Percentiles rank a stretch among this genome's conserved stretches.
These are phyloP conservation scores for Babyrousa celebensis DNA, from an alignment of 2,797 vertebrate genomes.

Conservation along the genomic window DNA sequence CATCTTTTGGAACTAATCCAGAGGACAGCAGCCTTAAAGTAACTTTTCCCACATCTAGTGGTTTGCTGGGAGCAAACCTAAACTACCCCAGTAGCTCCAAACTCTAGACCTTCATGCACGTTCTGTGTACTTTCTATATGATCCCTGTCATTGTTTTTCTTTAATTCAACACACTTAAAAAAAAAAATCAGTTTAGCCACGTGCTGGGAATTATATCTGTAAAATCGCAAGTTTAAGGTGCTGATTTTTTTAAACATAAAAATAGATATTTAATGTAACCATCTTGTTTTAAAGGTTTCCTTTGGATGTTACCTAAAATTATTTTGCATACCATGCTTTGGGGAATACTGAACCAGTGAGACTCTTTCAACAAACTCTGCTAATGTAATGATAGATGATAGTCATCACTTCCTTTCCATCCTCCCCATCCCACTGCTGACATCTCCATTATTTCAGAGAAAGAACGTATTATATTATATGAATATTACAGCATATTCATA, in stretches of 20 bases:
- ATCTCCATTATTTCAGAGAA: conserved; percentile 24
- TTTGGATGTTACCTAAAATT: background rate
- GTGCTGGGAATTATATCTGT: background rate
- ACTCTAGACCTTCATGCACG: background rate
- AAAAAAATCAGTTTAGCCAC: background rate
- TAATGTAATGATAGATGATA: background rate
- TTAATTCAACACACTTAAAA: background rate
- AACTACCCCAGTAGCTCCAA: background rate
- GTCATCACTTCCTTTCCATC: background rate
- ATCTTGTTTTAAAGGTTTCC: background rate
- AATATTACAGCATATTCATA: too few species aligned
- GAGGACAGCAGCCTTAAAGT: background rate
- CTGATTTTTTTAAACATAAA: background rate
- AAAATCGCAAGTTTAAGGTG: conserved; percentile 26
- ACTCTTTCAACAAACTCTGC: conserved; percentile 7
- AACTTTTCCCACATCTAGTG: background rate
- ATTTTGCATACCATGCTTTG: conserved; percentile 19
- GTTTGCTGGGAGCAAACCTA: background rate
- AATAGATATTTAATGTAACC: background rate
- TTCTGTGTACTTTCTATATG: background rate
- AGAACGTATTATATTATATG: background rate
- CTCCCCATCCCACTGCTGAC: background rate
- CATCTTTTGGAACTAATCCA: background rate
- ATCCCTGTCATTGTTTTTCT: background rate
- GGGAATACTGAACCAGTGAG: background rate